These are phyloP conservation scores for Antheraea mylitta DNA, from an alignment of 1,140 invertebrate genomes.

Conservation along the genomic window DNA sequence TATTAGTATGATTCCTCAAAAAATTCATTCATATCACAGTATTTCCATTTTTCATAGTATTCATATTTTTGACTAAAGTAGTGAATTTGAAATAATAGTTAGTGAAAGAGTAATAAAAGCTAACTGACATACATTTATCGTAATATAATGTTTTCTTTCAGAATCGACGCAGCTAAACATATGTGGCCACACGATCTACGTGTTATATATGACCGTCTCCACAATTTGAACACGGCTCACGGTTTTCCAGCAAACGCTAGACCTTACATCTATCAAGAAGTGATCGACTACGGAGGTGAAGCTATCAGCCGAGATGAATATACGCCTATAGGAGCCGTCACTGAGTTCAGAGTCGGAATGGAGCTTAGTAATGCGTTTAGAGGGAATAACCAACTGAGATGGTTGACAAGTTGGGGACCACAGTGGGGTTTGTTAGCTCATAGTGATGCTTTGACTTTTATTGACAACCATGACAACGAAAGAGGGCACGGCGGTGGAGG, in stretches of 20 bases:
- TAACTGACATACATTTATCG: too few species aligned
- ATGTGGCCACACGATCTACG: slow-evolving; percentile 88
- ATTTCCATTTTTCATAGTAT: too few species aligned
- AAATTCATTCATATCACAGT: too few species aligned
- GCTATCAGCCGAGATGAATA: slow-evolving; percentile 84
- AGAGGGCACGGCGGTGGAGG: slow-evolving; percentile 81
- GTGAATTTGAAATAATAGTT: too few species aligned
- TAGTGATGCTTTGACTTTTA: slow-evolving; percentile 80
- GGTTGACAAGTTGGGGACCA: slow-evolving; percentile 77
- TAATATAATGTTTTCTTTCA: slow-evolving; percentile 4
- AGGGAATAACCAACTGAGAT: slow-evolving; percentile 63
- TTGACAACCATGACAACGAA: slow-evolving; percentile 83
- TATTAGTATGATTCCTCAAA: too few species aligned
- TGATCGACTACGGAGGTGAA: slow-evolving; percentile 87
- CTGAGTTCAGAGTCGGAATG: slow-evolving; percentile 82
- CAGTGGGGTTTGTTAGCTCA: slow-evolving; percentile 80
- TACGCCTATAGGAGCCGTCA: slow-evolving; percentile 83
- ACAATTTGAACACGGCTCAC: slow-evolving; percentile 81
- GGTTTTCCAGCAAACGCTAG: slow-evolving; percentile 80
- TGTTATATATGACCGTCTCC: slow-evolving; percentile 80
- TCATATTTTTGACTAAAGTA: too few species aligned
- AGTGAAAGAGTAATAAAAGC: too few species aligned
- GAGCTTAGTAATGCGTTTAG: slow-evolving; percentile 69
- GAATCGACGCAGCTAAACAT: slow-evolving; percentile 88
- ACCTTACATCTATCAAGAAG: slow-evolving; percentile 89